Base-by-base conservation (phyloP, 2,113 vertebrate species). In the Protomyctophum bolini region DNA sequence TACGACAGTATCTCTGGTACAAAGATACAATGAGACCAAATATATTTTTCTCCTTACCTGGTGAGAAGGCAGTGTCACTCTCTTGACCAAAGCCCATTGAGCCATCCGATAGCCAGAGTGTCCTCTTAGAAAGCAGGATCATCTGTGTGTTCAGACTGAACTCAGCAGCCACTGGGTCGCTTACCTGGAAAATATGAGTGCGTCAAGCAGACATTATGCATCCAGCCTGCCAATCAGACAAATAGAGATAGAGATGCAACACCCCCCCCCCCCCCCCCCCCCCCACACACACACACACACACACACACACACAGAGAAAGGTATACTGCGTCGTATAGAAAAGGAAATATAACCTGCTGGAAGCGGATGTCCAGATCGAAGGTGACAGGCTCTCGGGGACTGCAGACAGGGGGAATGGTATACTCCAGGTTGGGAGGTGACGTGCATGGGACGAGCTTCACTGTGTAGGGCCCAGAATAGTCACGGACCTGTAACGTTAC, bases 91-190 rank as follows among this genome's bases (percentile, higher is more conserved):
- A 98, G 68, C 96, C 97, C 95, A 96, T 95, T 0, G 96, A 96
- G 56, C 96, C 96, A 10, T 98, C 96, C 2, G 97, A 98, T 47
- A 99, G 86, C 97, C 97, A 99, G 15, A 98, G 91, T 0, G 85
- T 90, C 81, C 92, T 95, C 88, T 96, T 97, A n/a, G 96, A 96
- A 21, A 99, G 92, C 0, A 99, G 91, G 65, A 97, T 92, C 95
- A 99, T 96, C 72, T 96, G 96, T 2, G 97, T 99, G 84, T 99
- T 98, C 73, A 99, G 88, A 80, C 94, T 98, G 87, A 99, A 99
- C 85, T 99, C 96, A 46, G 96, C 93, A 6, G 97, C 94, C 29
- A 99, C 97, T 0, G 97, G 96, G 63, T 99, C 97, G 56, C 97
- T 99, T 45, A 99, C 97, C 97, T 99, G 49, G 0, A 70, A 61